These are phyloP conservation scores for Phengaris alcon DNA, from an alignment of 2,888 invertebrate genomes.

Conservation along the genomic window DNA sequence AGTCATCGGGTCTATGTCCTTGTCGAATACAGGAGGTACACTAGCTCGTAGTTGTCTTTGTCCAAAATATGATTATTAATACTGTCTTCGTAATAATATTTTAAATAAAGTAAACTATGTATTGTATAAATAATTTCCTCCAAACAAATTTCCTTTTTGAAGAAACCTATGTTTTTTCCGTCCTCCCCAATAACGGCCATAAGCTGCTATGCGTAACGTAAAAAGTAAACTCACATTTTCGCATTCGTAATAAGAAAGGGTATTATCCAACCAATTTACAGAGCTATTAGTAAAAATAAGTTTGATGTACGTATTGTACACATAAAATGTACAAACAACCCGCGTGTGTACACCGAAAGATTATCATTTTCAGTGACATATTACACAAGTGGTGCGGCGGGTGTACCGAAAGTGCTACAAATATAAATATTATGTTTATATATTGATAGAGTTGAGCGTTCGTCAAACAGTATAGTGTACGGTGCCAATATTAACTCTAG, in stretches of 20 bases:
- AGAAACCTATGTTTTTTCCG: too few relatives aligned
- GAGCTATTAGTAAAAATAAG: not conserved
- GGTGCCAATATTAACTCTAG: constrained; percentile 78
- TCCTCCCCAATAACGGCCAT: not conserved
- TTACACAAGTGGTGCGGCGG: constrained; percentile 65
- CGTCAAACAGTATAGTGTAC: constrained; percentile 72
- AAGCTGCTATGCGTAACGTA: not conserved
- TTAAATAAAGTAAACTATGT: too few relatives aligned
- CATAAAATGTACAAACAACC: constrained; percentile 23
- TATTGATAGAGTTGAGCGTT: constrained; percentile 77
- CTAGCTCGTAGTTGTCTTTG: not conserved
- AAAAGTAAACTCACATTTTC: not conserved
- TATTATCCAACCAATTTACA: constrained; percentile 16
- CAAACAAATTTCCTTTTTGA: too few relatives aligned
- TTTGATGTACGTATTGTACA: not conserved
- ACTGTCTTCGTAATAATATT: not conserved
- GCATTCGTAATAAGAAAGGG: not conserved
- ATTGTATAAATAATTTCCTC: too few relatives aligned
- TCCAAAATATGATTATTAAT: not conserved
- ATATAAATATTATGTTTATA: constrained; percentile 79
- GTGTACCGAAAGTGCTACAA: constrained; percentile 66
- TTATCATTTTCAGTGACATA: constrained; percentile 73
- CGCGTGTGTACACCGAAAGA: constrained; percentile 50
- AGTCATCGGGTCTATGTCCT: not conserved
- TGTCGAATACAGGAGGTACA: not conserved